Evolutionary conservation across 1,140 invertebrate genomes (phyloP), one percentile per base, ranked within the genome.

Genomic region (Rhopalosiphum maidis): DNA sequence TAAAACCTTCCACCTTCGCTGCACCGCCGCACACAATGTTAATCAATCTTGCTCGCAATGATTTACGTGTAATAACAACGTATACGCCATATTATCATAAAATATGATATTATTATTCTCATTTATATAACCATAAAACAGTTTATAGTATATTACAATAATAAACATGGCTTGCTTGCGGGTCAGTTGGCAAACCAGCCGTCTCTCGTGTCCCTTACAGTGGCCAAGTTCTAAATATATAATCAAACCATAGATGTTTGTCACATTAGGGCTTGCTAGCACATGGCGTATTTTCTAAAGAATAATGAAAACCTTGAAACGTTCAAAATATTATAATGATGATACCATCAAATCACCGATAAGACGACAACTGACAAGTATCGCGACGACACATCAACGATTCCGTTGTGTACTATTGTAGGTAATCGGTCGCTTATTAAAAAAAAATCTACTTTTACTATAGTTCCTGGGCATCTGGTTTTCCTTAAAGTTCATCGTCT

Each of bases 151-250:
- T 37, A 92, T 92, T 92, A 83, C 91, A 48, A 82, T 83, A 83
- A 92, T 92, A 83, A 55, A 48, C 60, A 35, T 43, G 68, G 68
- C 25, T 46, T 68, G 30, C 90, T 91, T 82, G 68, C 68, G 90
- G 90, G 90, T 92, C 91, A 92, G 91, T 92, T 92, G 91, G 91
- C 91, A 92, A 82, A 82, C 91, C 41, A 35, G 77, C 77, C 60
- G 91, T 51, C 46, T 48, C 37, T 83, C 41, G 77, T 68, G 77
- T 92, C 91, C 77, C 35, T 41, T 37, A 21, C 15, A 30, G 30
- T 55, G 91, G 91, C 91, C 91, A 92, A 92, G 91, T 92, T 92
- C 91, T 92, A 92, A 92, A 82, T 92, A 92, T 92, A 92, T 92
- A 92, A 82, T 83, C 91, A 83, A 92, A 92, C 68, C 91, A 35